Conservation (phyloP, 2,113 vertebrate species). For the Dissostichus mawsoni region DNA sequence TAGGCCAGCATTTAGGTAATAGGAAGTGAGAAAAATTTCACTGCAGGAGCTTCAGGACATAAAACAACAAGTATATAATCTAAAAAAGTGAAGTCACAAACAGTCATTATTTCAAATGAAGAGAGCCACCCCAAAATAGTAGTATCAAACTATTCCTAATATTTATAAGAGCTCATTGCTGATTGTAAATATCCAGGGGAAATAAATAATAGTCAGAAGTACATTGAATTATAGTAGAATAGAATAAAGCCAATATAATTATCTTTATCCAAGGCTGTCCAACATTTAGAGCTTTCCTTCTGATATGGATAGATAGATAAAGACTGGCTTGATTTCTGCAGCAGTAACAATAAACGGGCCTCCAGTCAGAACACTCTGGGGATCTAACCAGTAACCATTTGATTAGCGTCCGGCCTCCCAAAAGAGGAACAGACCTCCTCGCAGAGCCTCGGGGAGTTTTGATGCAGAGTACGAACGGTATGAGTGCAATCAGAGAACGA, state of each 20-base stretch:
- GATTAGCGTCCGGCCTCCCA: conserved; percentile 42
- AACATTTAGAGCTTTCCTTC: neutral
- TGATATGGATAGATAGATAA: too few relatives aligned
- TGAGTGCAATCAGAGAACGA: conserved; percentile 61
- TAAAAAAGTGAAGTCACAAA: neutral
- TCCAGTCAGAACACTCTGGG: conserved; percentile 20
- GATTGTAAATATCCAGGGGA: conserved; percentile 9
- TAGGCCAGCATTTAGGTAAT: neutral
- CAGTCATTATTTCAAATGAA: conserved; percentile 13
- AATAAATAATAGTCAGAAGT: neutral
- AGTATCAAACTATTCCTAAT: conserved; percentile 23
- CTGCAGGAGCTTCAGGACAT: conserved; percentile 21
- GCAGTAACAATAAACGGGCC: neutral
- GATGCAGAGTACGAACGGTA: conserved; percentile 48
- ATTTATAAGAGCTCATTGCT: neutral
- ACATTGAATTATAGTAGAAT: neutral
- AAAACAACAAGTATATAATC: conserved; percentile 18
- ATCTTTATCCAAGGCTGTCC: neutral
- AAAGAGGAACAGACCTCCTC: neutral
- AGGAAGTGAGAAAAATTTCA: neutral
- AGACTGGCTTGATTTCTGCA: neutral
- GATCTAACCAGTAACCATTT: conserved; percentile 36
- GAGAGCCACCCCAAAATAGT: conserved; percentile 40
- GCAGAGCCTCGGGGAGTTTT: conserved; percentile 11
- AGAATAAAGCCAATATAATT: neutral